These are phyloP conservation scores for Miniopterus natalensis DNA, from an alignment of 2,113 vertebrate genomes.

Conservation along the genomic window DNA sequence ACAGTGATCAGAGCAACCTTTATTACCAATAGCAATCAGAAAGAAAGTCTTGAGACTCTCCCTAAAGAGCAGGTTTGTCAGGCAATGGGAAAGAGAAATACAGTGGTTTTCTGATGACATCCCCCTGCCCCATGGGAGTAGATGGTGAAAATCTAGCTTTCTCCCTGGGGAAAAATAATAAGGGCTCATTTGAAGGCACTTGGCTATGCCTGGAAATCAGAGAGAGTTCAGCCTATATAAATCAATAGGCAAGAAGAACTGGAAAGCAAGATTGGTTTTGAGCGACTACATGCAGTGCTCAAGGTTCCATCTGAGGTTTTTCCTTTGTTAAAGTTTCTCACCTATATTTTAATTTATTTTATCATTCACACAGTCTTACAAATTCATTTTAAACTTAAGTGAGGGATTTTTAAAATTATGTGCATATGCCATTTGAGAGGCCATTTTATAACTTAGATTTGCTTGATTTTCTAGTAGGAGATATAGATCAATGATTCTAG, in stretches of 20 bases:
- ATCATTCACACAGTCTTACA: background rate
- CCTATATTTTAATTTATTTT: conserved; percentile 4
- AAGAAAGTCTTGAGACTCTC: background rate
- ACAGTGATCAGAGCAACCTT: background rate
- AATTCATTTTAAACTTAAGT: conserved; percentile 1
- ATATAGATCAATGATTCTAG: background rate
- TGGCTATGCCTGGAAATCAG: background rate
- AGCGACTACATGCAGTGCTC: background rate
- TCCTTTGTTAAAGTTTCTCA: conserved; percentile 5
- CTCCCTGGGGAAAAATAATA: background rate
- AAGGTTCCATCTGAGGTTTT: background rate
- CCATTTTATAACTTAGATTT: background rate
- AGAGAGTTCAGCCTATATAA: background rate
- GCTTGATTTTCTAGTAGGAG: conserved; percentile 15
- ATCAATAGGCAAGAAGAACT: background rate
- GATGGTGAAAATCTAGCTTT: background rate
- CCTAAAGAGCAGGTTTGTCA: background rate
- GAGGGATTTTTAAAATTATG: background rate
- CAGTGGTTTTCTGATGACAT: background rate
- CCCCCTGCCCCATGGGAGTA: background rate
- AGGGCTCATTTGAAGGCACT: background rate
- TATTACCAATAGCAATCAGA: background rate
- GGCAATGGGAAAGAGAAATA: background rate
- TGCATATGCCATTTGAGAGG: background rate
- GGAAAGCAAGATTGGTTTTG: background rate